Evolutionary conservation across 2,888 invertebrate species (phyloP).

Genomic region (Parnassius glacialis): DNA sequence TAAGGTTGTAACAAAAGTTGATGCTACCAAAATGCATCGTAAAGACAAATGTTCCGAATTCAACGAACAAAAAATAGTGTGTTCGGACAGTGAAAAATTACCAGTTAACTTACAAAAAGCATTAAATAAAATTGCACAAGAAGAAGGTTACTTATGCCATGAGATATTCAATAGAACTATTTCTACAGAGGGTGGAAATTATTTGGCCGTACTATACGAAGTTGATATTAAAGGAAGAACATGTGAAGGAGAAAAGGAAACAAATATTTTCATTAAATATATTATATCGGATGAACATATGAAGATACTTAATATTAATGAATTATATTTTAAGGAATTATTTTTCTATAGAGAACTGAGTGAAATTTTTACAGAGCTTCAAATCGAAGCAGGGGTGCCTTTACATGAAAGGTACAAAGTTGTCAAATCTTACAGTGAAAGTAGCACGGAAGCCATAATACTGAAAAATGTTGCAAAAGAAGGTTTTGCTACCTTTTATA

Average conservation of each 20-base stretch:
- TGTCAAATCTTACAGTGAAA: conserved; percentile 42
- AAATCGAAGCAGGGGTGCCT: conserved; percentile 44
- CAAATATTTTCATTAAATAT: conserved; percentile 52
- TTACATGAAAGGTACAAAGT: conserved; percentile 39
- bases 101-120: conserved; percentile 22
- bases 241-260: conserved; percentile 33
- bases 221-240: conserved; percentile 44
- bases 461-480: conserved; percentile 48
- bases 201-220: conserved; percentile 46
- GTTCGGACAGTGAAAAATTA: conserved; percentile 1
- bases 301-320: conserved; percentile 41
- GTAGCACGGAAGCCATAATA: conserved; percentile 43
- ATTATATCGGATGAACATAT: conserved; percentile 39
- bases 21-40: too few relatives aligned
- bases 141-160: conserved; percentile 36
- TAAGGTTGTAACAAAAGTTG: too few relatives aligned
- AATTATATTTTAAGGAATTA: conserved; percentile 46
- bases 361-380: conserved; percentile 42
- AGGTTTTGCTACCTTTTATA: conserved; percentile 38
- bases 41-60: conserved; percentile 23
- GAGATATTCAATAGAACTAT: conserved; percentile 36
- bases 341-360: conserved; percentile 48
- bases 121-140: conserved; percentile 34
- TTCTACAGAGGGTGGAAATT: conserved; percentile 44
- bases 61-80: conserved; percentile 15